Evolutionary conservation across 1,140 invertebrate genomes (phyloP), one percentile per base, ranked within the genome.

Genomic region (Drosophila sucinea): DNA sequence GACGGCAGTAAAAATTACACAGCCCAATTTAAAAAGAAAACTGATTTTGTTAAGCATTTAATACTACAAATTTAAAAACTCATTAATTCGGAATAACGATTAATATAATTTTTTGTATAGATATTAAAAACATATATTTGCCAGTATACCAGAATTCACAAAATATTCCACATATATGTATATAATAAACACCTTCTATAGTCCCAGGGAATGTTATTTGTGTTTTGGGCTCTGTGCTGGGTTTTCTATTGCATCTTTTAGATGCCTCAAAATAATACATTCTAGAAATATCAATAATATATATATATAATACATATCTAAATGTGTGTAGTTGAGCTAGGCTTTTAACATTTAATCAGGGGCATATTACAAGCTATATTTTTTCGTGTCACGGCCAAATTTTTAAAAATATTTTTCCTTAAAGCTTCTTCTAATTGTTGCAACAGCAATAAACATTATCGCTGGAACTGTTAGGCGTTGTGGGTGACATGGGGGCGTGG

Each of bases 401-500:
- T 60, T 73, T 79, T 64, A 10, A 51, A 51, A 72, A 62, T 70
- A 67, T 76, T 38, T 77, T 72, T 35, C 29, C 17, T 60, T 47
- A 54, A 63, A 58, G 62, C 76, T 82, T 62, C 47, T 78, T 64
- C 63, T 86, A 87, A 41, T 89, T 81, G 67, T 83, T 89, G 71
- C 84, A 89, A 61, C 84, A 89, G 62, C 84, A 89, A 65, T 81
- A 89, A 4, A 89, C 80, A 81, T 89, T 89, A 11, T 89, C 84
- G 67, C 79, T 86, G 62, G 83, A 86, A 73, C 83, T 86, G 25
- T 69, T 66, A 44, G 83, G 83, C 1, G 83, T 86, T 33, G 76
- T 57, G 17, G 56, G 60, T 44, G 84, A 77, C 33, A 60, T 60
- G 38, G 60, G 55, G 84, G 77, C 33, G 63, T 63, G 38, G 38